Evolutionary conservation across 2,888 invertebrate species (phyloP), one percentile per base, ranked within the genome.

Genomic region (Cantharis nigra): DNA sequence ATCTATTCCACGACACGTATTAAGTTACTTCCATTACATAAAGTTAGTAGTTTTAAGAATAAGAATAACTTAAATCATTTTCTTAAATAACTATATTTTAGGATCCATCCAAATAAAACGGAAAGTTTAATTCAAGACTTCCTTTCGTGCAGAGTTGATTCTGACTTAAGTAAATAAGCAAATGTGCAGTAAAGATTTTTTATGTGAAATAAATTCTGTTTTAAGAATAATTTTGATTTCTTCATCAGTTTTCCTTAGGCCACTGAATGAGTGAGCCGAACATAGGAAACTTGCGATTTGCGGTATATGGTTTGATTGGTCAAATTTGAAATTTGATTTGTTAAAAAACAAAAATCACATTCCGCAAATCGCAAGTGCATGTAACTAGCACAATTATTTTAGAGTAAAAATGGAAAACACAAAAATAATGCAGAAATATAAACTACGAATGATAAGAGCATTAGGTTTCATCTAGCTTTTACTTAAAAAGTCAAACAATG

Each of bases 1-100:
- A 13, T 90, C 94, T 30, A 91, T 95, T 69, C 95, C 95, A 0
- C 88, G 90, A 79, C 90, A 90, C 14, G 2, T 70, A 10, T 30
- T 74, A 18, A n/a, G 14, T 3, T 30, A 23, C 4, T 49, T 11
- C 11, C 69, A 20, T 67, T 73, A 13, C n/a, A 7, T 23, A 0
- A 73, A 20, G 72, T 73, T 28, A 63, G 49, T 71, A 16, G 20
- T 33, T 70, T 62, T 10, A 70, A 13, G 9, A 2, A 13, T 10
- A 70, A 13, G 9, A 2, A 13, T 23, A 70, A 62, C 14, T 49
- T 49, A 62, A 20, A 49, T 9, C 11, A 11, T 14, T 20, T 20
- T n/a, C 20, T 20, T 16, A 30, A 1, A 30, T 30, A 33, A 30
- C 4, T 26, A 26, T 26, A 63, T 74, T 74, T 30, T 10, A 74